Evolutionary conservation across 1,140 invertebrate species (phyloP), one percentile per base, ranked within the genome.

Genomic region (Bilobella aurantiaca): DNA sequence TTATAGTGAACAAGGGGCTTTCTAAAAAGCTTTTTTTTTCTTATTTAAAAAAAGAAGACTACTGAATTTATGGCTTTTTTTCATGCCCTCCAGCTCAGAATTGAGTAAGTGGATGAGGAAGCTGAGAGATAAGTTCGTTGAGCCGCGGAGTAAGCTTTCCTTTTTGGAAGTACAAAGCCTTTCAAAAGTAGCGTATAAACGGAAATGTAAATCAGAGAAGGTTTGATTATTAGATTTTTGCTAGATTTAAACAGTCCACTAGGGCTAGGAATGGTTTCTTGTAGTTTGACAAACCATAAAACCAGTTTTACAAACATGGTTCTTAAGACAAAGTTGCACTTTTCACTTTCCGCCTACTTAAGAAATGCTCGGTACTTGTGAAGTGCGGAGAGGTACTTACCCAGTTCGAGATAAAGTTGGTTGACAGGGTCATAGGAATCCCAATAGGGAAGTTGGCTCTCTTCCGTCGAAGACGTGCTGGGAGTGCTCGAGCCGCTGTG

Each of bases 381-480:
- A n/a, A n/a, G n/a, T n/a, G n/a, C n/a, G n/a, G n/a, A n/a, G 61
- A 31, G 32, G 23, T 47, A 72, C 74, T 77, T 74, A 79, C 78
- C 75, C 37, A 79, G 74, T 68, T 76, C 74, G 37, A 79, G 70
- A 72, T 77, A 80, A 66, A 76, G 75, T 68, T 79, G 78, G 59
- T 78, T 78, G 42, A 77, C 71, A 28, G 74, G 74, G 58, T 79
- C 77, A 65, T 78, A 79, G 0, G 69, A 66, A n/a, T 78, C 78
- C 78, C 78, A 79, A 23, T 69, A 70, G 29, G 75, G 68, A 34
- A 70, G 66, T 31, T 66, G 70, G 62, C 68, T 57, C 64, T 74
- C 71, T 62, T 73, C 67, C 56, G 62, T 32, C n/a, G 73, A 73
- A 30, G 67, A 72, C 29, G 67, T 64, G 66, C n/a, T n/a, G n/a